phyloP scores from a whole-genome alignment of 2,888 invertebrate species.

The Cephonodes hylas region DNA sequence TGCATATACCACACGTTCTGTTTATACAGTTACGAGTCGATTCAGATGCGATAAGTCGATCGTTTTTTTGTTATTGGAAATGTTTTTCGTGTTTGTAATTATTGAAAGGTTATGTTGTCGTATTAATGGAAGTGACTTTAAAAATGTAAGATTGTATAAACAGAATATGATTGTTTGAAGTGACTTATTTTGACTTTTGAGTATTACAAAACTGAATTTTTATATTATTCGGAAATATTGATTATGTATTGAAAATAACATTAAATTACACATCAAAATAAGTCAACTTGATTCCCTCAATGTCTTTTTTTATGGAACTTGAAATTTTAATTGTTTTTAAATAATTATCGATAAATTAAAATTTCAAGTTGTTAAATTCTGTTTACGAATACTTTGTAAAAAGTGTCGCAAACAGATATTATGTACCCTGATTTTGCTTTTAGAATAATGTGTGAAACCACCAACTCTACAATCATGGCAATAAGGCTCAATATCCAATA shows the following conservation, averaged over 20 bases:
- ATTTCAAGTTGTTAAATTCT: slow-evolving; percentile 4
- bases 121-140: background rate
- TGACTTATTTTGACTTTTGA: slow-evolving; percentile 11
- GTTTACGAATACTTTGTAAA: slow-evolving; percentile 12
- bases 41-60: too few species aligned
- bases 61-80: too few species aligned
- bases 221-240: background rate
- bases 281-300: slow-evolving; percentile 4
- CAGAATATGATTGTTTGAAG: slow-evolving; percentile 17
- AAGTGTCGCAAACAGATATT: slow-evolving; percentile 8
- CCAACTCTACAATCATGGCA: slow-evolving; percentile 28
- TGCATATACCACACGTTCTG: slow-evolving; percentile 24
- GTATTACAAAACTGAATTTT: background rate
- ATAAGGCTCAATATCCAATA: slow-evolving; percentile 42
- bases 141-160: background rate
- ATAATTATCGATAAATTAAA: background rate
- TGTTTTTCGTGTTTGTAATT: too few species aligned
- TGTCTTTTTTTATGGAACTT: slow-evolving; percentile 24
- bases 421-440: slow-evolving; percentile 13
- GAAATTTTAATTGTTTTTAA: slow-evolving; percentile 14
- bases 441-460: slow-evolving; percentile 18
- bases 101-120: too few species aligned
- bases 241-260: background rate
- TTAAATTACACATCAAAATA: background rate
- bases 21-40: too few species aligned